Conservation (phyloP, 1,140 invertebrate genomes). For the Lepidostoma basale region DNA sequence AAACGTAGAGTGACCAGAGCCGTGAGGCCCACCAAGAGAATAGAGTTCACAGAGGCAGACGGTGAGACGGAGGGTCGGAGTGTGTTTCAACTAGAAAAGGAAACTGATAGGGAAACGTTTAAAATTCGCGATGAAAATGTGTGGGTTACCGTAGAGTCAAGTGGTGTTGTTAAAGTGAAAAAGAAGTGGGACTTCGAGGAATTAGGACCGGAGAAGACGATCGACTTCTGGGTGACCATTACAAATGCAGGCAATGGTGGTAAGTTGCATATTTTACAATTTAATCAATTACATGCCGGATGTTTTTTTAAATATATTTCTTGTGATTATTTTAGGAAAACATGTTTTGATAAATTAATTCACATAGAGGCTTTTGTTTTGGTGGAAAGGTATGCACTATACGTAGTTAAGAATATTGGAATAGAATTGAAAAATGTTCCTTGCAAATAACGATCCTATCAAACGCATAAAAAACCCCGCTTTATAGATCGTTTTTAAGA, state of each 20-base stretch:
- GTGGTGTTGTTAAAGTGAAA: conserved; percentile 89
- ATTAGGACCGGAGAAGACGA: conserved; percentile 92
- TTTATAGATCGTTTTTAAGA: not conserved
- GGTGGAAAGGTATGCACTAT: too few species aligned
- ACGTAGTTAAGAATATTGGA: too few species aligned
- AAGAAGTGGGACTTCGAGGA: conserved; percentile 98
- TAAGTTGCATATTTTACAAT: too few species aligned
- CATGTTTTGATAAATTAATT: too few species aligned
- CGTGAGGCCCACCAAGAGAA: conserved; percentile 87
- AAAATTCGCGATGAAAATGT: conserved; percentile 92
- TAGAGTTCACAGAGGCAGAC: conserved; percentile 90
- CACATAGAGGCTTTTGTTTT: too few species aligned
- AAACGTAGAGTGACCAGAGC: conserved; percentile 85
- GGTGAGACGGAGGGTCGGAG: conserved; percentile 86
- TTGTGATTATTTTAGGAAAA: too few species aligned
- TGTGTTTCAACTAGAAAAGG: conserved; percentile 89
- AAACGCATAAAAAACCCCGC: not conserved
- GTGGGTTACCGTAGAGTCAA: conserved; percentile 91
- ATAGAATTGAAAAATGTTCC: too few species aligned
- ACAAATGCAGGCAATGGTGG: conserved; percentile 85
- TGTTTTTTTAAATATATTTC: too few species aligned
- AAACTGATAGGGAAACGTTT: conserved; percentile 89
- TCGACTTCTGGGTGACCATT: conserved; percentile 95
- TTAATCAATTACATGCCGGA: too few species aligned
- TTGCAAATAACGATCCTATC: not conserved